Evolutionary conservation across 2,888 invertebrate genomes (phyloP).

Genomic region (Fragum sueziense): DNA sequence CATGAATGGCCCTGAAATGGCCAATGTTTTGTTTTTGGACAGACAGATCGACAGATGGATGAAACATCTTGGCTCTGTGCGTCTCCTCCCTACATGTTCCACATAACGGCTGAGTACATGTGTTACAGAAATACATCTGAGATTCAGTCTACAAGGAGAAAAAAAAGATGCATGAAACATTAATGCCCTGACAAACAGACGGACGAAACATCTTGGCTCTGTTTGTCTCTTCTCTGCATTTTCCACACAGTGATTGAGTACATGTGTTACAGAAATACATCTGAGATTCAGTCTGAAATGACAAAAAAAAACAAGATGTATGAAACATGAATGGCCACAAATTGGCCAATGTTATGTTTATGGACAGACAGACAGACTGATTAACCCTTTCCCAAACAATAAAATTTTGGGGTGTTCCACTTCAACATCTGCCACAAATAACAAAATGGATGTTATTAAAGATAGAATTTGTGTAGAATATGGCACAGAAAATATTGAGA

Average conservation of each 20-base stretch:
- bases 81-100: conserved; percentile 88
- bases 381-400: too few species aligned
- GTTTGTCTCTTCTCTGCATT: conserved; percentile 89
- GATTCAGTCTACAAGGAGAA: conserved; percentile 71
- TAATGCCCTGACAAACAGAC: conserved; percentile 85
- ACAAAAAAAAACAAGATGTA: too few species aligned
- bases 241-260: conserved; percentile 88
- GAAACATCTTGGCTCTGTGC: conserved; percentile 90
- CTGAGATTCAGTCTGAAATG: conserved; percentile 83
- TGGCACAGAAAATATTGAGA: too few species aligned
- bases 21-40: too few species aligned
- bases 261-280: conserved; percentile 92
- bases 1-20: too few species aligned
- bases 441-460: too few species aligned
- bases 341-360: too few species aligned
- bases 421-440: too few species aligned
- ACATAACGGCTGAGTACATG: conserved; percentile 89
- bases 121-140: conserved; percentile 91
- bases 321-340: too few species aligned
- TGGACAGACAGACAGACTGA: too few species aligned
- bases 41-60: conserved; percentile 77
- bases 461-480: too few species aligned
- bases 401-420: too few species aligned
- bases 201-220: conserved; percentile 91
- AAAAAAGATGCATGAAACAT: background rate